Evolutionary conservation across 2,113 vertebrate genomes (phyloP).

Genomic region (Myotis yumanensis): DNA sequence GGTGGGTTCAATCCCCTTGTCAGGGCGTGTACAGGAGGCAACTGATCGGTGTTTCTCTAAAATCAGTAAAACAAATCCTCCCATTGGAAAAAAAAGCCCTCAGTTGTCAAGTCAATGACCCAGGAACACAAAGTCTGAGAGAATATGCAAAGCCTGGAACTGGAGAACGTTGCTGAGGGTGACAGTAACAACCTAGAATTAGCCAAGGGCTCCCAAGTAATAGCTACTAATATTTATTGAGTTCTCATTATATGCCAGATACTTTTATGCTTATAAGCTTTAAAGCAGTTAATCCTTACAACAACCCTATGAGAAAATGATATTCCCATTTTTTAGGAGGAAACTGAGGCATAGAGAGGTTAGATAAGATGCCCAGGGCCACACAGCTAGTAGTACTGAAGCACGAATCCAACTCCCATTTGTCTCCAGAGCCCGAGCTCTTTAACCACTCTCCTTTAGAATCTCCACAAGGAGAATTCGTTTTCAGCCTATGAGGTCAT

Average conservation of each 20-base stretch:
- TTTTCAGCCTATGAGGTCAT: background rate
- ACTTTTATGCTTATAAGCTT: background rate
- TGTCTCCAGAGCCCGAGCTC: background rate
- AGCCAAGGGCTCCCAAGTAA: background rate
- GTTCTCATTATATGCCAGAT: background rate
- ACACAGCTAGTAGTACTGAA: no score
- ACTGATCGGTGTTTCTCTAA: background rate
- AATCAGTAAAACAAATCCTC: background rate
- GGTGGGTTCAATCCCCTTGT: background rate
- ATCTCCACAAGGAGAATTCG: background rate
- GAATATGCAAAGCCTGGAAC: background rate
- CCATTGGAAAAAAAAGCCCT: background rate
- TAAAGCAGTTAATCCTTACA: background rate
- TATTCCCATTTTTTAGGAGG: background rate
- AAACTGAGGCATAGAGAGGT: background rate
- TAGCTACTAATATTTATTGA: background rate
- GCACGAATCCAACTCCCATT: background rate
- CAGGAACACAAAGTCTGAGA: background rate
- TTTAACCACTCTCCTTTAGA: background rate
- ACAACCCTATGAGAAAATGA: background rate
- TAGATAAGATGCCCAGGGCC: no score
- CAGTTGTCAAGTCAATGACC: background rate
- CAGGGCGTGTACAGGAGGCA: background rate
- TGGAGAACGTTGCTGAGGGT: background rate
- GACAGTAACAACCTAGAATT: background rate